Evolutionary conservation across 2,888 invertebrate species (phyloP).

Genomic region (Nymphalis urticae): DNA sequence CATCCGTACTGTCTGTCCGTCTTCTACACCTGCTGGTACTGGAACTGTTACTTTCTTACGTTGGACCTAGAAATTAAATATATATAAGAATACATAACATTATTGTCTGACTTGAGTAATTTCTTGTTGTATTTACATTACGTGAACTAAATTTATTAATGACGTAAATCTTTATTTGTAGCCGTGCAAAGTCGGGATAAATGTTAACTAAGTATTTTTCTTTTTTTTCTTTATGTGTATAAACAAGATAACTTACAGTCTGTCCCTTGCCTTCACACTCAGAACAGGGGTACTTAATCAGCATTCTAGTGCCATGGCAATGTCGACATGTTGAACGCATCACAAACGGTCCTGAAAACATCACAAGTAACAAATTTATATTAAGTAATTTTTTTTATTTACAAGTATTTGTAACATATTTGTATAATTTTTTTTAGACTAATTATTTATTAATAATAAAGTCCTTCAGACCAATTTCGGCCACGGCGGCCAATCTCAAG

Average conservation of each 20-base stretch:
- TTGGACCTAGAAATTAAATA: constrained; percentile 82
- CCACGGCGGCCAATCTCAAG: too few species aligned
- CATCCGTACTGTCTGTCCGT: constrained; percentile 98
- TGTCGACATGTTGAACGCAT: constrained; percentile 97
- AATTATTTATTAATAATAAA: too few species aligned
- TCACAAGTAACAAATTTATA: not conserved
- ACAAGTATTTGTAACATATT: too few species aligned
- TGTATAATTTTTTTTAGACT: too few species aligned
- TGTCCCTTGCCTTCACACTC: constrained; percentile 97
- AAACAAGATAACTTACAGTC: constrained; percentile 77
- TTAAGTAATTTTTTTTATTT: not conserved
- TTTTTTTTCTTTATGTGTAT: not conserved
- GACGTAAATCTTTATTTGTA: too few species aligned
- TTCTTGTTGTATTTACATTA: too few species aligned
- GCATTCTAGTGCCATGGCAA: constrained; percentile 92
- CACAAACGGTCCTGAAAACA: constrained; percentile 91
- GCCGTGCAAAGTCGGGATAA: too few species aligned
- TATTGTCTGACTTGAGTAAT: too few species aligned
- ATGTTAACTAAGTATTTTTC: too few species aligned
- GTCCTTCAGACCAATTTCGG: too few species aligned
- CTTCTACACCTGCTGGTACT: constrained; percentile 97
- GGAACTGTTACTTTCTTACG: constrained; percentile 94
- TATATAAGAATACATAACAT: too few species aligned
- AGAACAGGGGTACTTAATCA: constrained; percentile 93
- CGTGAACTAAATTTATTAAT: too few species aligned